A percentile compares a stretch with the other conserved stretches of the same genome.
Evolutionary conservation across 2,113 vertebrate genomes (phyloP).

Genomic region (Phalacrocorax carbo): DNA sequence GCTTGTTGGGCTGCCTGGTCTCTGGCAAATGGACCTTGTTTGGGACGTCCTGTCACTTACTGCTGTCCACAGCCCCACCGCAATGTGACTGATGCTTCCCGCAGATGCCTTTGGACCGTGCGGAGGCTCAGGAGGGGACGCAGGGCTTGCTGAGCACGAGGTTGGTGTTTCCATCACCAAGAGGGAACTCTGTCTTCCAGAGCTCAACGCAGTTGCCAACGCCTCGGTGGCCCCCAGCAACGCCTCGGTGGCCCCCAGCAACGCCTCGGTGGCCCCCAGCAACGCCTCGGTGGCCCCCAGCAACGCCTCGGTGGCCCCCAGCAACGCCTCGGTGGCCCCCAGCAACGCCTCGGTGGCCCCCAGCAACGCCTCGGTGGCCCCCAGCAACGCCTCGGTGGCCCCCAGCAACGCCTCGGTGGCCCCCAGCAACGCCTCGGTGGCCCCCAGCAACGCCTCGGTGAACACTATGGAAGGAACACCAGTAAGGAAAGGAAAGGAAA

Average conservation of each 20-base stretch:
- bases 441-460: not conserved
- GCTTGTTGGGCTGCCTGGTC: not conserved
- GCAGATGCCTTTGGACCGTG: rapidly evolving
- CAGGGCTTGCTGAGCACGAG: rapidly evolving
- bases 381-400: not conserved
- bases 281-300: too few species aligned
- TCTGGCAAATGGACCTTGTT: not conserved
- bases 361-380: not conserved
- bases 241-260: too few species aligned
- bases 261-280: too few species aligned
- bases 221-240: too few species aligned
- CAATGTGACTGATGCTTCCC: not conserved
- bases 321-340: not conserved
- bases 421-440: not conserved
- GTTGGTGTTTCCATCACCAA: not conserved
- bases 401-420: not conserved
- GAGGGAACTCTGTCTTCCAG: slow-evolving; percentile 16
- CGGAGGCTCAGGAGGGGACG: not conserved
- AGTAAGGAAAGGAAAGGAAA: slow-evolving; percentile 3
- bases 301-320: too few species aligned
- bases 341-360: not conserved
- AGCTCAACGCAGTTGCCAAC: rapidly evolving
- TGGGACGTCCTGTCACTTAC: not conserved
- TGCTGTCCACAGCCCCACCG: not conserved
- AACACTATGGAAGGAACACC: not conserved